Percentiles rank a stretch among this genome's conserved stretches.
phyloP scores from a whole-genome alignment of 2,888 invertebrate species.

The Drosophila quasianomalipes region DNA sequence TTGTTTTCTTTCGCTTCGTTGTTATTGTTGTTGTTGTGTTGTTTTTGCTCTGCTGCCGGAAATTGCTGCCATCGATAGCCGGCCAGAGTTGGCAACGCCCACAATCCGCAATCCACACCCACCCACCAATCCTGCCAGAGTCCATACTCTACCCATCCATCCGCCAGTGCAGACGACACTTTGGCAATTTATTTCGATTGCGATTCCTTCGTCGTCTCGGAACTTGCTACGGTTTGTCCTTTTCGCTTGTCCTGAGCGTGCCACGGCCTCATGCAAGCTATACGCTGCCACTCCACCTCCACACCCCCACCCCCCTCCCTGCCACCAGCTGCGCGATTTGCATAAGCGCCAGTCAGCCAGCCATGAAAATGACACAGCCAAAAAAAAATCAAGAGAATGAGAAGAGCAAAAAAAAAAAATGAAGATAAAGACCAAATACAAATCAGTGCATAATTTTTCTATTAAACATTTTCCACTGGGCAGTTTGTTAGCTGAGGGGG shows the following conservation, averaged over 20 bases:
- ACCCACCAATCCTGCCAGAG: not conserved
- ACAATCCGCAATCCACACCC: constrained; percentile 1
- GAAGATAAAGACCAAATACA: constrained; percentile 75
- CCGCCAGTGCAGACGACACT: constrained; percentile 65
- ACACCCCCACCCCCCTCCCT: not conserved
- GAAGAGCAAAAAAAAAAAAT: constrained; percentile 18
- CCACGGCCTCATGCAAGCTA: not conserved
- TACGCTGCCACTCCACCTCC: not conserved
- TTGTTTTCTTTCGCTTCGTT: constrained; percentile 23
- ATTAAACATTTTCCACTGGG: constrained; percentile 67
- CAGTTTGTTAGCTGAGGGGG: not conserved
- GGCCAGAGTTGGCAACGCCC: constrained; percentile 43
- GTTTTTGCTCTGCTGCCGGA: constrained; percentile 47
- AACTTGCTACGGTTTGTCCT: constrained; percentile 50
- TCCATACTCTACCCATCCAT: constrained; percentile 14
- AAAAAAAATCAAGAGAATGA: constrained; percentile 10
- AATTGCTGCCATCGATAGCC: constrained; percentile 79
- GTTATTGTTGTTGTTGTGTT: not conserved
- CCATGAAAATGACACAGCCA: constrained; percentile 69
- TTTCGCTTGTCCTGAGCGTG: constrained; percentile 24
- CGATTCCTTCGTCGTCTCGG: constrained; percentile 52
- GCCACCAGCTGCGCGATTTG: constrained; percentile 53
- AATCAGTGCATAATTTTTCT: constrained; percentile 81
- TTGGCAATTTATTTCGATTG: constrained; percentile 78
- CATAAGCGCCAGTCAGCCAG: constrained; percentile 76